Evolutionary conservation across 2,888 invertebrate genomes (phyloP).

Genomic region (Lasioglossum calceatum): DNA sequence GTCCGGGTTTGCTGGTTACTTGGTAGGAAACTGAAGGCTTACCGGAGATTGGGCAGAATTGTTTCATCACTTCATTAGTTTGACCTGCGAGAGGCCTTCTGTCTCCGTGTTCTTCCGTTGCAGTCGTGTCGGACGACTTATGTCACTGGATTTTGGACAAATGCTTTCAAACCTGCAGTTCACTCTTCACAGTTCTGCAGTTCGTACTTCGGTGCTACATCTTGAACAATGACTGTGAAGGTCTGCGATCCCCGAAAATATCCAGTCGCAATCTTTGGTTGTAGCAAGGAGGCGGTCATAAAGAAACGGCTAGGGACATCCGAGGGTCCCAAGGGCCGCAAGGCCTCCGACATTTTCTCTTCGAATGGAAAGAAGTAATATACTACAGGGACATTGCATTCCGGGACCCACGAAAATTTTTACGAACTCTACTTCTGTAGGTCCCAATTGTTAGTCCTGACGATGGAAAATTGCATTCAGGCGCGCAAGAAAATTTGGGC

Average conservation of each 20-base stretch:
- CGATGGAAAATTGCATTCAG: not conserved
- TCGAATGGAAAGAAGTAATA: not conserved
- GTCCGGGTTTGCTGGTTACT: not conserved
- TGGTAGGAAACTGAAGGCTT: slow-evolving; percentile 5
- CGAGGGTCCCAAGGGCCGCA: not conserved
- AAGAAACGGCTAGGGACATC: not conserved
- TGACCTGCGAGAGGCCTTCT: not conserved
- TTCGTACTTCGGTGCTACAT: not conserved
- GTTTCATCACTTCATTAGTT: not conserved
- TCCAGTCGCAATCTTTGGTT: not conserved
- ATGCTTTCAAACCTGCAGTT: not conserved
- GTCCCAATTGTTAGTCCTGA: not conserved
- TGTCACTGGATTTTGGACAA: not conserved
- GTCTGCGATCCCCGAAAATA: not conserved
- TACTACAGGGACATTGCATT: not conserved
- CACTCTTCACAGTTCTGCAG: not conserved
- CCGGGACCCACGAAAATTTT: not conserved
- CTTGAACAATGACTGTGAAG: not conserved
- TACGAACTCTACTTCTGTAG: not conserved
- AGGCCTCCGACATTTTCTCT: not conserved
- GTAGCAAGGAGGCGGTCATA: not conserved
- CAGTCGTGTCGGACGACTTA: not conserved
- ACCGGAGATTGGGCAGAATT: slow-evolving; percentile 8
- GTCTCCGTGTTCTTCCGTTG: not conserved
- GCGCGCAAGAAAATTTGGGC: too few species aligned